A percentile compares a stretch with the other conserved stretches of the same genome.
Conservation (phyloP, 2,113 vertebrate genomes). For the Gavia stellata region DNA sequence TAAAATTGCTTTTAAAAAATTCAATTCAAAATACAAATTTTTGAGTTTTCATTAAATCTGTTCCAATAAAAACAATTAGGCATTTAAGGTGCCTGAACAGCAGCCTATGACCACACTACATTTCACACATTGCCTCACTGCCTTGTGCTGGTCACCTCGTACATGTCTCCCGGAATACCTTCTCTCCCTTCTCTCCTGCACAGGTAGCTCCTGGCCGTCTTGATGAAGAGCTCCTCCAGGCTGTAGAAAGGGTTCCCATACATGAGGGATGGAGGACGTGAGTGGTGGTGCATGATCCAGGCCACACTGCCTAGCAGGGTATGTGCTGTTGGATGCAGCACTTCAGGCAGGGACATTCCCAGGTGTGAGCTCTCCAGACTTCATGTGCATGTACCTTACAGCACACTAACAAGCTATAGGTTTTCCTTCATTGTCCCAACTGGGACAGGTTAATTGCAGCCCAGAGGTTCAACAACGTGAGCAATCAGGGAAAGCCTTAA, state of each 20-base stretch:
- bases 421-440: background rate
- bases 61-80: background rate
- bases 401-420: background rate
- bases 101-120: background rate
- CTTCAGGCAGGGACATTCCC: background rate
- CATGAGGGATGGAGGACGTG: background rate
- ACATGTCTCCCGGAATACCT: background rate
- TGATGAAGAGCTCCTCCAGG: background rate
- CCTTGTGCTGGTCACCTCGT: background rate
- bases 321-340: background rate
- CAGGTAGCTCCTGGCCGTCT: background rate
- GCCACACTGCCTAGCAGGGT: fast-evolving
- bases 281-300: background rate
- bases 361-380: background rate
- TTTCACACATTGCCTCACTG: background rate
- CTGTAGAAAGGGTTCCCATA: background rate
- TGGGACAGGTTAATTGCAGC: background rate
- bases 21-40: background rate
- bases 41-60: background rate
- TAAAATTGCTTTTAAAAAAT: background rate
- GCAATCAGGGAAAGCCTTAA: background rate
- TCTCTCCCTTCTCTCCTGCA: background rate
- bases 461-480: background rate
- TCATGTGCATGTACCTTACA: background rate
- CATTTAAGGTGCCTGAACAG: background rate